Evolutionary conservation across 2,797 vertebrate genomes (phyloP), one percentile per base, ranked within the genome.

Genomic region (Pogoniulus pusillus): DNA sequence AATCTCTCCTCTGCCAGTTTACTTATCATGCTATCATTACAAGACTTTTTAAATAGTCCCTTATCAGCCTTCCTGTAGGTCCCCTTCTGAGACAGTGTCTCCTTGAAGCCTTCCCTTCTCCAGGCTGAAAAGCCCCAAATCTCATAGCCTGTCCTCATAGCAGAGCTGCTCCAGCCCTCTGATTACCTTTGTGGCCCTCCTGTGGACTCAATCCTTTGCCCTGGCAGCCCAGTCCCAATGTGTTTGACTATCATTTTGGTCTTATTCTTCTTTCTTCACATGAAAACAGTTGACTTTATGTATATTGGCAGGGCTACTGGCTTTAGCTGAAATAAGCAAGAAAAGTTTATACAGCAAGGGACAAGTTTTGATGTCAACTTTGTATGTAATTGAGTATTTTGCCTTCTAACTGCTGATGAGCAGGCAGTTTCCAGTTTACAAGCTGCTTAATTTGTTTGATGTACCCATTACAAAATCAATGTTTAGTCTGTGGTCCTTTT

Each of bases 401-500:
- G 16, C 29, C 35, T 91, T 93, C 71, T 47, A 64, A 29, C 60
- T 78, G 23, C 64, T 62, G 66, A 43, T 84, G 68, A 90, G 10
- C 43, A 85, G 70, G 35, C 72, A 68, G 43, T 75, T 94, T 29
- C 49, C 27, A 18, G 39, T 93, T 90, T 81, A 82, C 54, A 85
- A 85, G 49, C 64, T 68, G 10, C 66, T 73, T 79, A 14, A 79
- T 95, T 59, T 83, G 37, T 82, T 90, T 90, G 72, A 75, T 57
- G 41, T 29, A 35, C 34, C 27, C 68, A 15, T 93, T 90, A 62
- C 62, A 66, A 34, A 37, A 83, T 51, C 39, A 51, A 2, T 81
- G 62, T 81, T 85, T 76, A 76, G 75, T 66, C 68, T 82, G 82
- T 60, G 49, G 35, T 90, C 27, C n/a, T 87, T 64, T 80, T 90